Conservation (phyloP, 2,113 vertebrate genomes). For the Thamnophis sirtalis region DNA sequence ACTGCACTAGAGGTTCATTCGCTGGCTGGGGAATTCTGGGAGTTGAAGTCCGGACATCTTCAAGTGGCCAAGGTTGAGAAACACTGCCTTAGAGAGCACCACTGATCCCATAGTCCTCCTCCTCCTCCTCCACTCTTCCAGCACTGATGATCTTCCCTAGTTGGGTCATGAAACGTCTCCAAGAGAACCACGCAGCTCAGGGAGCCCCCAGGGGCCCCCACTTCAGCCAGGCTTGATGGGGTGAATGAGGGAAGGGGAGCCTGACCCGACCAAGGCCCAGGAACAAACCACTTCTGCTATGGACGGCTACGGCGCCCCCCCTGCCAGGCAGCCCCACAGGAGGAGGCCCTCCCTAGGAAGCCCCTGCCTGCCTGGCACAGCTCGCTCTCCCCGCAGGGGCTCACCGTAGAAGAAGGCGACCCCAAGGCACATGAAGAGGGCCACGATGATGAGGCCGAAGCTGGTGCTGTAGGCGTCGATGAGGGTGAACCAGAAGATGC, state of each 20-base stretch:
- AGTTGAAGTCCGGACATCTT: no score
- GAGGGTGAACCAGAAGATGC: conserved; percentile 89
- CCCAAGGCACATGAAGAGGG: conserved; percentile 90
- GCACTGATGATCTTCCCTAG: neutral
- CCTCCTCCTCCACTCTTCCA: neutral
- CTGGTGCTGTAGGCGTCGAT: conserved; percentile 90
- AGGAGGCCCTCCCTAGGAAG: neutral
- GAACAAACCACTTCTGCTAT: neutral
- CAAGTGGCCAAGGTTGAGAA: no score
- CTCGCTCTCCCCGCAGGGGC: conserved; percentile 14
- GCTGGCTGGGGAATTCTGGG: no score
- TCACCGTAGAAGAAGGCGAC: conserved; percentile 89
- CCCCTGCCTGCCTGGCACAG: neutral
- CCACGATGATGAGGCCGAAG: conserved; percentile 85
- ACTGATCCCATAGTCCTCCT: neutral
- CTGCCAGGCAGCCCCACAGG: neutral
- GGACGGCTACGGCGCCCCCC: neutral
- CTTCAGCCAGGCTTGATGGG: neutral
- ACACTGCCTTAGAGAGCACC: neutral
- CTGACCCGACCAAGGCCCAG: neutral
- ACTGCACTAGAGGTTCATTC: no score
- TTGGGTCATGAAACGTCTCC: neutral
- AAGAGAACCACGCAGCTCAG: neutral
- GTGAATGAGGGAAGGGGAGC: neutral
- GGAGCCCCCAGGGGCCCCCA: neutral